Evolutionary conservation across 2,797 vertebrate genomes (phyloP).

Genomic region (Aulostomus chinensis): DNA sequence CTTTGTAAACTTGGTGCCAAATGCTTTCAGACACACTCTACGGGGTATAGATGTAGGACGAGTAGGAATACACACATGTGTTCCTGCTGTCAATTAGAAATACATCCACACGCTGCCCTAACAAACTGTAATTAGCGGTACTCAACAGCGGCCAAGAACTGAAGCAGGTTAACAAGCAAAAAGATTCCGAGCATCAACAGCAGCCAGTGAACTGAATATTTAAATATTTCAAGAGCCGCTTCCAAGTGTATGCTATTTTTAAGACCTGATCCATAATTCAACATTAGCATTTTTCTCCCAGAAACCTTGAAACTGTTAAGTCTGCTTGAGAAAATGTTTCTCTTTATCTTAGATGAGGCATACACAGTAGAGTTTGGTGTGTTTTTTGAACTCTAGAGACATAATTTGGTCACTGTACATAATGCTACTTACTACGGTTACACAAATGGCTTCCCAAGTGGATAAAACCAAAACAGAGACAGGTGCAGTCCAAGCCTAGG

Average conservation of each 20-base stretch:
- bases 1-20: slow-evolving; percentile 7
- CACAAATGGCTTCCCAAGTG: too few species aligned
- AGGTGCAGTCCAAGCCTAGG: too few species aligned
- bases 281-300: slow-evolving; percentile 71
- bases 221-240: slow-evolving; percentile 81
- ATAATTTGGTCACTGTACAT: too few species aligned
- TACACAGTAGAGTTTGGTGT: slow-evolving; percentile 2
- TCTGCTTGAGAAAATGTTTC: slow-evolving; percentile 41
- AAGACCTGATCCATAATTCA: slow-evolving; percentile 82
- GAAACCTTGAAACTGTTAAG: slow-evolving; percentile 68
- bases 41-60: too few species aligned
- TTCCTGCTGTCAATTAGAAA: neutral
- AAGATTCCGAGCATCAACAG: slow-evolving; percentile 63
- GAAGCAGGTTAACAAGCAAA: slow-evolving; percentile 57
- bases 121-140: slow-evolving; percentile 33
- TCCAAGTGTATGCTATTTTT: slow-evolving; percentile 81
- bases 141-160: slow-evolving; percentile 40
- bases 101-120: neutral
- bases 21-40: slow-evolving; percentile 4
- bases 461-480: too few species aligned
- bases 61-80: neutral
- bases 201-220: slow-evolving; percentile 71
- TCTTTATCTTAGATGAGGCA: slow-evolving; percentile 36
- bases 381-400: neutral
- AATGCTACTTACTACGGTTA: too few species aligned